Conservation (phyloP, 2,888 invertebrate genomes). For the Sepioteuthis lessoniana region DNA sequence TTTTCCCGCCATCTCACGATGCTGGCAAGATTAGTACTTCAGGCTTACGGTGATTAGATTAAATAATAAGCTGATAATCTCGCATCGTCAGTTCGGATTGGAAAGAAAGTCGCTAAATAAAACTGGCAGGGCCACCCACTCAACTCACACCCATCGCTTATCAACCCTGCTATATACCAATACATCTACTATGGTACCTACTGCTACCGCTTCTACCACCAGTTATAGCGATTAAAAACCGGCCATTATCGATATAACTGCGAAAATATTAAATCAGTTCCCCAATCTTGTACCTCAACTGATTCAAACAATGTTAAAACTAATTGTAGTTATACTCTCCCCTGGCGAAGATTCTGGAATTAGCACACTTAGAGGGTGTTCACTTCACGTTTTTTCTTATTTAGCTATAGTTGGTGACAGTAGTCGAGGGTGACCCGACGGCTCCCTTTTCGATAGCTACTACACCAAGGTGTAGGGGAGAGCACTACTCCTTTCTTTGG, state of each 20-base stretch:
- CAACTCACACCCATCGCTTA: neutral
- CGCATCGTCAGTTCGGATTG: neutral
- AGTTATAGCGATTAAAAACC: neutral
- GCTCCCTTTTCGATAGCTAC: too few species aligned
- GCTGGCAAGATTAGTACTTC: slow-evolving; percentile 20
- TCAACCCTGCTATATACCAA: neutral
- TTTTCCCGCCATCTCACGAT: neutral
- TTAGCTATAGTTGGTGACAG: too few species aligned
- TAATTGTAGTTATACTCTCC: too few species aligned
- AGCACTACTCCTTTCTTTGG: too few species aligned
- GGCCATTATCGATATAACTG: neutral
- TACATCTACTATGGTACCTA: neutral
- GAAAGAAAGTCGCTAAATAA: neutral
- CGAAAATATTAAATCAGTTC: too few species aligned
- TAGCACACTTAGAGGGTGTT: too few species aligned
- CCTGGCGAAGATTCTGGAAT: too few species aligned
- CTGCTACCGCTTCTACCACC: neutral
- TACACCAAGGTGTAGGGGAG: too few species aligned
- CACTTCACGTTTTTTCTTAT: too few species aligned
- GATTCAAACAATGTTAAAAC: too few species aligned
- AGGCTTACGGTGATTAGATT: neutral
- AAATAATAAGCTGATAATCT: slow-evolving; percentile 18
- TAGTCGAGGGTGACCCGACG: too few species aligned
- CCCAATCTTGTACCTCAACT: too few species aligned
- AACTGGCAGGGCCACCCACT: neutral